These are phyloP conservation scores for Formica aserva DNA, from an alignment of 2,888 invertebrate genomes.

Conservation along the genomic window DNA sequence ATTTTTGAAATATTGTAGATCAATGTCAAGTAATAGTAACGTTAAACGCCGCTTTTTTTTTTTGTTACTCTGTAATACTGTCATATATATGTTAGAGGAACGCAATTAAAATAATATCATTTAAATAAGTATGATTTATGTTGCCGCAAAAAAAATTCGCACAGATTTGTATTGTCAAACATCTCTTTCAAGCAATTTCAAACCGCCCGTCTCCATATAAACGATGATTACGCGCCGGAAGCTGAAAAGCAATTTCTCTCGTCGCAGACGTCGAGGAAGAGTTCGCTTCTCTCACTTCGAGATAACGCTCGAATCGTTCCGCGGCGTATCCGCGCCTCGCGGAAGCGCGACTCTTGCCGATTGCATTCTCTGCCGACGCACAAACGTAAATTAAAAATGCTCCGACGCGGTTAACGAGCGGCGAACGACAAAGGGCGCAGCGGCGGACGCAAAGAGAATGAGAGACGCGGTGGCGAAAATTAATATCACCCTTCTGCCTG, in stretches of 20 bases:
- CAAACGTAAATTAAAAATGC: slow-evolving; percentile 81
- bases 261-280: neutral
- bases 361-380: slow-evolving; percentile 67
- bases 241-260: slow-evolving; percentile 35
- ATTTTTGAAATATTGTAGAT: neutral
- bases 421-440: slow-evolving; percentile 78
- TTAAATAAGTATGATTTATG: neutral
- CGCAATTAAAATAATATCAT: slow-evolving; percentile 12
- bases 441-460: slow-evolving; percentile 73
- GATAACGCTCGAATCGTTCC: slow-evolving; percentile 19
- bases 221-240: neutral
- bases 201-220: neutral
- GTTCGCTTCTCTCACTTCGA: slow-evolving; percentile 9
- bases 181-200: neutral
- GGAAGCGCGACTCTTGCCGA: slow-evolving; percentile 65
- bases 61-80: neutral
- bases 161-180: neutral
- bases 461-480: slow-evolving; percentile 76
- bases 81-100: too few relatives aligned
- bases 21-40: neutral
- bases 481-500: slow-evolving; percentile 75
- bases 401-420: slow-evolving; percentile 77
- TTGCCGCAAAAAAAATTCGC: neutral
- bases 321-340: slow-evolving; percentile 42
- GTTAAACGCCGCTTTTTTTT: neutral